Evolutionary conservation across 2,888 invertebrate species (phyloP).

Genomic region (Lasioglossum vierecki): DNA sequence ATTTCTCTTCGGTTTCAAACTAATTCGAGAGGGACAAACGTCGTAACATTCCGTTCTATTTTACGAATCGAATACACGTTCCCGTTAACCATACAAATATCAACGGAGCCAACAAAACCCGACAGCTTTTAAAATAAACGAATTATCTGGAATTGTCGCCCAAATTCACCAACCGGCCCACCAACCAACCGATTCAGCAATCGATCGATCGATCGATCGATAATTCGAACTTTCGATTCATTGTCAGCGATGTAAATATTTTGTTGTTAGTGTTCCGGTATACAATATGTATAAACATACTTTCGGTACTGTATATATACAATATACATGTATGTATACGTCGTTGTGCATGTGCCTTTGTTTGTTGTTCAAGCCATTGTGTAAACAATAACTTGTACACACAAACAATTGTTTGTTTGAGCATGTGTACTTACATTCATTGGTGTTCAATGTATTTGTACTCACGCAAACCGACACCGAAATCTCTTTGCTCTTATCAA

Average conservation of each 20-base stretch:
- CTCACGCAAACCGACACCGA: not conserved
- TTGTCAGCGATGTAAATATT: not conserved
- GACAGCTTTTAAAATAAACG: not conserved
- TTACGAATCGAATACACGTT: not conserved
- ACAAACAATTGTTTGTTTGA: not conserved
- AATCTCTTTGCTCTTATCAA: not conserved
- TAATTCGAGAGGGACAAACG: not conserved
- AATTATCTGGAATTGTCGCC: constrained; percentile 11
- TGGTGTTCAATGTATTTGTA: not conserved
- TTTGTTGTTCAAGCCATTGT: not conserved
- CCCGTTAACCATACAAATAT: not conserved
- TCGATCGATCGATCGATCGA: constrained; percentile 23
- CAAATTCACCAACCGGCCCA: constrained; percentile 29
- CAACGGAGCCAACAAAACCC: not conserved
- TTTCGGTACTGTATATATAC: too few relatives aligned
- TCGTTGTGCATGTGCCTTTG: not conserved
- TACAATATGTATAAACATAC: not conserved
- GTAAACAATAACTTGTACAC: not conserved
- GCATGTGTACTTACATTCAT: not conserved
- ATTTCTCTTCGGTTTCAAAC: not conserved
- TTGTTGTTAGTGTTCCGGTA: not conserved
- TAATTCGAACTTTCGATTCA: constrained; percentile 30
- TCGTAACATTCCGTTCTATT: not conserved
- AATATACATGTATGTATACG: not conserved
- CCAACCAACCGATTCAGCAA: constrained; percentile 27